Conservation (phyloP, 2,113 vertebrate species). For the Rhombomys opimus region DNA sequence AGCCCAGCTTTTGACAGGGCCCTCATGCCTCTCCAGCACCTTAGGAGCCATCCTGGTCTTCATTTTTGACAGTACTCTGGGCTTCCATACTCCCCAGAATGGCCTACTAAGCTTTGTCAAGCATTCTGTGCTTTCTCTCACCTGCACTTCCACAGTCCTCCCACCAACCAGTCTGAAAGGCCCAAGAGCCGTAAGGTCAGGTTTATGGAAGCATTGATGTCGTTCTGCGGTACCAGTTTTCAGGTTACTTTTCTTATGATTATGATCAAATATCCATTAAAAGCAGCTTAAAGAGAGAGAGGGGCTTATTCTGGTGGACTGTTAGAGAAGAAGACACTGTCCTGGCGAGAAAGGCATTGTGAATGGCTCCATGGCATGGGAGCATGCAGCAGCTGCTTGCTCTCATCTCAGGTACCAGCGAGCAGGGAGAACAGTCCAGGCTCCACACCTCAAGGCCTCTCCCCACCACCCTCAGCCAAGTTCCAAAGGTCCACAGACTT, state of each 20-base stretch:
- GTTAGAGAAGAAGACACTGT: neutral
- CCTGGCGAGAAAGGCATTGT: neutral
- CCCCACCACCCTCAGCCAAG: no score
- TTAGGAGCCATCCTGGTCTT: neutral
- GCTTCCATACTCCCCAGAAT: neutral
- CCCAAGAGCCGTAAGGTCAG: neutral
- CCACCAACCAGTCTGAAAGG: neutral
- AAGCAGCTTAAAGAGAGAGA: neutral
- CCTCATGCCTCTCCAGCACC: neutral
- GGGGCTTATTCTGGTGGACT: neutral
- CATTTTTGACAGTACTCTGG: neutral
- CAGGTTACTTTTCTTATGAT: neutral
- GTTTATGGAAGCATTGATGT: neutral
- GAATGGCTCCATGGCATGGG: no score
- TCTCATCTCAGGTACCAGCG: neutral
- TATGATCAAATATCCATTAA: neutral
- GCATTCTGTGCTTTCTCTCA: neutral
- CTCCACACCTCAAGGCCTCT: neutral
- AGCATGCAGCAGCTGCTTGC: neutral
- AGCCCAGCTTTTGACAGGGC: neutral
- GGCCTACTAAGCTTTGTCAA: neutral
- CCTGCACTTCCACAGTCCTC: neutral
- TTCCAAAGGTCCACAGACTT: neutral
- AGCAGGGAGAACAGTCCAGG: neutral
- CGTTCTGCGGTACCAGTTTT: neutral